Evolutionary conservation across 2,888 invertebrate species (phyloP).

Genomic region (Latrodectus hesperus): DNA sequence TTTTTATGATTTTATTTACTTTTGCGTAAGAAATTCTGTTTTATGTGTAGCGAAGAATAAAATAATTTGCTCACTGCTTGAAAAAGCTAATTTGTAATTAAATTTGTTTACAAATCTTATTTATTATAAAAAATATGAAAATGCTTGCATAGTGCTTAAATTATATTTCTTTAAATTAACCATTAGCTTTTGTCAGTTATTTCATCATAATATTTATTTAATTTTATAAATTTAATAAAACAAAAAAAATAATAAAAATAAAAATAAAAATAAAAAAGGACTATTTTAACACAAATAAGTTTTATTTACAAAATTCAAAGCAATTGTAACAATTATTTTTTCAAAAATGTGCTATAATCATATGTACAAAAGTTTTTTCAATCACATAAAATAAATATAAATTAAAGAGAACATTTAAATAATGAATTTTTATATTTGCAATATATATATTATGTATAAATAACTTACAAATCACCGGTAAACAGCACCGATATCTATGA

Average conservation of each 20-base stretch:
- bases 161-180: too few species aligned
- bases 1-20: too few species aligned
- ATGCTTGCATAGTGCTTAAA: too few species aligned
- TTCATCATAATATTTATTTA: too few species aligned
- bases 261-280: not conserved
- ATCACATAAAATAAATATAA: conserved; percentile 1
- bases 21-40: too few species aligned
- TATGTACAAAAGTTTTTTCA: not conserved
- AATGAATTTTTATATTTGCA: not conserved
- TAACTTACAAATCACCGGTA: conserved; percentile 39
- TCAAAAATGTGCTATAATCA: not conserved
- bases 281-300: conserved; percentile 5
- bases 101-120: too few species aligned
- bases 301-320: conserved; percentile 35
- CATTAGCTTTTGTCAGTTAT: too few species aligned
- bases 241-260: not conserved
- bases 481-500: conserved; percentile 4
- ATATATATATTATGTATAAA: not conserved
- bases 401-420: conserved; percentile 7
- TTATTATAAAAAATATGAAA: too few species aligned
- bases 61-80: too few species aligned
- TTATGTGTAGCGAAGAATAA: too few species aligned
- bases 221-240: not conserved
- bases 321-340: not conserved
- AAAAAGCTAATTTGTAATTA: too few species aligned